A percentile compares a stretch with the other conserved stretches of the same genome.
Conservation (phyloP, 2,797 vertebrate species). For the Notamacropus eugenii region DNA sequence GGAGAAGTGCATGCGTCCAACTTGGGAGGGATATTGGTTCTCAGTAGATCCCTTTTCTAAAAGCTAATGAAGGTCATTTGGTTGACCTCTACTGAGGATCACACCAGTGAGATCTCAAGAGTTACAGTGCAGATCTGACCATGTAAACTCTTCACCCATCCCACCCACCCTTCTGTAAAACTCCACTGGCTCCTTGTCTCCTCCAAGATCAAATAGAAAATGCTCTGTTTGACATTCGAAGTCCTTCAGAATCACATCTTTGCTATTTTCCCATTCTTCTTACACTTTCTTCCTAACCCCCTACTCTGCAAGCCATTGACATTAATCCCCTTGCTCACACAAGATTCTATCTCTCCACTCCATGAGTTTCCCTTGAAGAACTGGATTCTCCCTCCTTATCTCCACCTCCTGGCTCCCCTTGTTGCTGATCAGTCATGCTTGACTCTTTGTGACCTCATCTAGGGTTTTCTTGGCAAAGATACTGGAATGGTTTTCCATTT, state of each 20-base stretch:
- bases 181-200: not conserved
- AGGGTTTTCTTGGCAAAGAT: not conserved
- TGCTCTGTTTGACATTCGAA: not conserved
- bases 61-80: not conserved
- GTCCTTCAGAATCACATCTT: not conserved
- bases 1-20: not conserved
- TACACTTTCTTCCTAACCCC: not conserved
- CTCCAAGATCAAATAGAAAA: not conserved
- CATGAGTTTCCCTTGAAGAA: not conserved
- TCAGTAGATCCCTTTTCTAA: not conserved
- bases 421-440: not conserved
- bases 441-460: not conserved
- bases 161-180: not conserved
- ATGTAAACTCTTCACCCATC: not conserved
- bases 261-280: not conserved
- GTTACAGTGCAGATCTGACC: not conserved
- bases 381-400: too few relatives aligned
- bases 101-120: not conserved
- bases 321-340: not conserved
- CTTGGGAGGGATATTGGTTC: not conserved
- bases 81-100: not conserved
- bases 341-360: not conserved
- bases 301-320: not conserved
- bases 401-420: not conserved
- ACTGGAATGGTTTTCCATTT: not conserved